Base-by-base conservation (phyloP, 64 coral and sea anemone genomes). In the Montipora cactus region DNA sequence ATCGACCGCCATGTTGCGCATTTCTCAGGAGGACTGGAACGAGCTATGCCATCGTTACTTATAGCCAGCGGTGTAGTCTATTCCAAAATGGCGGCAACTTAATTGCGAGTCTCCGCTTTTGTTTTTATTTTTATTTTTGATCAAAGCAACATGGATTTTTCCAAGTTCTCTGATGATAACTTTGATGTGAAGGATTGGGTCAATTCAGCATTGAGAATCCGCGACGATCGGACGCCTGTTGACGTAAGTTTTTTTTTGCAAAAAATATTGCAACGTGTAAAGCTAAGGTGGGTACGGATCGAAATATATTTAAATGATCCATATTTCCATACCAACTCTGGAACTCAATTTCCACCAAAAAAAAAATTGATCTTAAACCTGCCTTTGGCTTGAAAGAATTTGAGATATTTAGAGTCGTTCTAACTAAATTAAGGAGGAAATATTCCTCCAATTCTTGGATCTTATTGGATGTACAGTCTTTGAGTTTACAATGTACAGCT, bases 161-260 rank as follows among this genome's bases (percentile, higher is more conserved):
- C 94, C 25, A 99, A 99, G 85, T 99, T 99, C 82, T 96, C 94
- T 51, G 95, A 99, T 90, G 94, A 99, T 61, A 99, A 96, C 82
- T 99, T 99, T 81, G 97, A 99, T 74, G 94, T 95, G 3, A 96
- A 99, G 81, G 94, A 99, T 46, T 99, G 97, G 97, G 94, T 99
- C n/a, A 99, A 99, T 92, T 93, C 97, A 19, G 97, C 97, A 8
- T 81, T 99, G 50, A 91, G 92, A 89, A 91, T 91, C 49, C 89
- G 92, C 21, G 97, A 99, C 37, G 97, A 99, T 47, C 89, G 90
- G 57, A 94, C 87, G 5, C 94, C 95, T 61, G 61, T 99, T 55
- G 97, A 99, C 79, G 97, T 99, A 67, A 94, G 96, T 95, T 67
- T 20, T n/a, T 50, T 19, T 4, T 46, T 50, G n/a, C 1, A 23